Evolutionary conservation across 2,888 invertebrate genomes (phyloP), one percentile per base, ranked within the genome.

Genomic region (Abrostola triplasia): DNA sequence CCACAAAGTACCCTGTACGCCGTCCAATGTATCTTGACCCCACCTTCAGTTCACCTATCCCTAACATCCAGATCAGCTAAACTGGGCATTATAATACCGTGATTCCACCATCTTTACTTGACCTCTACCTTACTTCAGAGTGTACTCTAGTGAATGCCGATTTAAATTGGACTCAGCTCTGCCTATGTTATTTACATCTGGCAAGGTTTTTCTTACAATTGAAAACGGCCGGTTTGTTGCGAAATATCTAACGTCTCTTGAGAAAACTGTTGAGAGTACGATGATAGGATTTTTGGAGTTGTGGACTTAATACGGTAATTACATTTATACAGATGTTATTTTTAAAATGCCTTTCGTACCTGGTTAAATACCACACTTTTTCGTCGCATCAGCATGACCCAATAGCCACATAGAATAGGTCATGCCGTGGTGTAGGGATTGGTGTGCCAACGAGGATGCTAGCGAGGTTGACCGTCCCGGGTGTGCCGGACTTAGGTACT

Each of bases 171-270:
- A 77, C 50, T 44, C 5, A 24, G 55, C 44, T 57, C 54, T 64
- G 57, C 73, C 67, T 70, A 75, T 83, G 87, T 89, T 89, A 90
- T 90, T 90, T 79, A 79, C 73, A 67, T 79, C 85, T 87, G 83
- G 81, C 76, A 83, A 86, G 88, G 90, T 88, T 91, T 90, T 91
- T 88, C 88, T 82, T 87, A 90, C 90, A 90, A 91, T 90, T 85
- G 90, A 84, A 83, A 87, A 83, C 82, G 84, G 85, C 85, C 86
- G 87, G 86, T 87, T 89, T 84, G 85, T 89, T 91, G 89, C 90
- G 85, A 92, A 92, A 92, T 92, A 90, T 92, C 87, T 90, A 87
- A 84, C 85, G 85, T 84, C 89, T 89, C 91, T 71, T 76, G 91
- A 90, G 92, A 85, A 90, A 87, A 85, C 84, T 82, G 83, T 75